These are phyloP conservation scores for Drosophila borborema DNA, from an alignment of 2,888 invertebrate genomes.

Conservation along the genomic window DNA sequence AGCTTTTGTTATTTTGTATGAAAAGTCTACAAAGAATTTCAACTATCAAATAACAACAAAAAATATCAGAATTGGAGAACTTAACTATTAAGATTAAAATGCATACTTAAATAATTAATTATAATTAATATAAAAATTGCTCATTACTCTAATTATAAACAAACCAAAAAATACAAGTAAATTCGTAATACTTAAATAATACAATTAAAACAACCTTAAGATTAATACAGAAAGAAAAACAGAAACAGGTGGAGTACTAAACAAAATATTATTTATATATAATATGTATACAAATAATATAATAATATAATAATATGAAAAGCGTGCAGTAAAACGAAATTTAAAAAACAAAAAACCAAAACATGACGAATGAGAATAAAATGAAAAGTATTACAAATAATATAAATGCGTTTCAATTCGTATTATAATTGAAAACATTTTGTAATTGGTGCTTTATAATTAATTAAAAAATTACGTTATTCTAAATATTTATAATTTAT, in stretches of 20 bases:
- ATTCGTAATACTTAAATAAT: conserved; percentile 73
- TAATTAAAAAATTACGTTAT: not conserved
- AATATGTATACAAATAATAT: conserved; percentile 44
- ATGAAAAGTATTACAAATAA: conserved; percentile 70
- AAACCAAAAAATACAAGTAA: conserved; percentile 55
- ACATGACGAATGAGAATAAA: conserved; percentile 62
- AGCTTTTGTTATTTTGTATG: conserved; percentile 68
- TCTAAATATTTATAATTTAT: not conserved
- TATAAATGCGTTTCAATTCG: not conserved
- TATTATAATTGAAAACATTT: not conserved
- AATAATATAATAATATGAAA: conserved; percentile 12
- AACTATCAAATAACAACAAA: conserved; percentile 35
- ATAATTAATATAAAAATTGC: conserved; percentile 74
- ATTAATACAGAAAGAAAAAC: conserved; percentile 45
- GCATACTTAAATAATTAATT: conserved; percentile 72
- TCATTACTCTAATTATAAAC: conserved; percentile 76
- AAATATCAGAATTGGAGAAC: conserved; percentile 33
- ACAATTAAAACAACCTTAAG: conserved; percentile 63
- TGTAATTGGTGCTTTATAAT: too few species aligned
- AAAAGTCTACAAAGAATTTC: conserved; percentile 70
- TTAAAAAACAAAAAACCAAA: conserved; percentile 7
- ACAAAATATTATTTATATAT: conserved; percentile 59
- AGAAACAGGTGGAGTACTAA: conserved; percentile 59
- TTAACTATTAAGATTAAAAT: conserved; percentile 65
- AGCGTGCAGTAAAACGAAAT: conserved; percentile 28